Evolutionary conservation across 2,888 invertebrate species (phyloP), one percentile per base, ranked within the genome.

Genomic region (Acanthococcus lagerstroemiae): DNA sequence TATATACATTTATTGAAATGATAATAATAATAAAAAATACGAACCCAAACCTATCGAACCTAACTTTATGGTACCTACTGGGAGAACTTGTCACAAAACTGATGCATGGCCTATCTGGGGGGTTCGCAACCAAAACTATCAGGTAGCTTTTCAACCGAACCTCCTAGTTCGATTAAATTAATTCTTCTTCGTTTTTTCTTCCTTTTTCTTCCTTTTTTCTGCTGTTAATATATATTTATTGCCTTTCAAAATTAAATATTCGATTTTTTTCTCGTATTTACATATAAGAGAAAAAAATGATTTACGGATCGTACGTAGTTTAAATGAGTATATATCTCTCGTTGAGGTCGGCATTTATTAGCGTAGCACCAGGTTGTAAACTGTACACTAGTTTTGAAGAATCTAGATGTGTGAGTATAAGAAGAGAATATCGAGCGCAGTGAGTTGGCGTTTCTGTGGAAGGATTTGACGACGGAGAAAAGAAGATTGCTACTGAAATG

Each of bases 101-200:
- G 60, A 60, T 60, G 48, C 60, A 60, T 60, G 48, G 60, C 60
- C 60, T 60, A 60, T 25, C 60, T 60, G 60, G 60, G 60, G 57
- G 60, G 60, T 60, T 25, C 48, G 21, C 17, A 17, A 45, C 48
- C 17, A 25, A 17, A 24, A 26, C 17, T n/a, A 24, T 46, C 46
- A 19, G 25, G 58, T 58, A 45, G 58, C 44, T 58, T 45, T 58
- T 58, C 48, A 26, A 60, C n/a, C 24, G 17, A 60, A 60, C 60
- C 60, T 60, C 60, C 60, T 60, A 60, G 60, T 60, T 60, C 60
- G 60, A 60, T 60, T 60, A 60, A 60, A 60, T 60, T 60, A 60
- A 60, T 60, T 60, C 60, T 60, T 60, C 26, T 60, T 9, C 21
- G 19, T 45, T 15, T 45, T 45, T 15, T 9, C 7, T 45, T 17